Base-by-base conservation (phyloP, 2,888 invertebrate species). In the Metacarcinus magister region DNA sequence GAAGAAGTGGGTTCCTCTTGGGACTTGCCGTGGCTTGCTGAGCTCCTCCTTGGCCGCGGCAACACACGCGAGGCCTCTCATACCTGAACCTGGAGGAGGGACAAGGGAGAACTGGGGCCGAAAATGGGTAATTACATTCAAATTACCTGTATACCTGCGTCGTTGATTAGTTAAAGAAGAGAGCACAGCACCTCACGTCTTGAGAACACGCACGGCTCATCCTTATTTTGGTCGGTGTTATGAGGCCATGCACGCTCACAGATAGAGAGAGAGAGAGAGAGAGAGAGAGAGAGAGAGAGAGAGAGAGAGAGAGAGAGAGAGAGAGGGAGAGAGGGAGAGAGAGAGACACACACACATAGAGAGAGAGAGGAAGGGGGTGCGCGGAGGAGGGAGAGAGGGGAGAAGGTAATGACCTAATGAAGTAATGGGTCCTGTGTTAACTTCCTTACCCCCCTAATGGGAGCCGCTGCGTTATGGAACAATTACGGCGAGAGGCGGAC, bases 291-390 rank as follows among this genome's bases (percentile, higher is more conserved):
- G 44, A 92, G 91, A 46, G 91, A 44, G 91, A 91, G 91, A 91
- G 91, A 91, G 91, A 91, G 91, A 91, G 91, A 91, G 91, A 91
- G 91, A 91, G 91, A 91, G 91, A 91, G 67, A 67, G 67, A 67
- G 67, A 67, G 67, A 23, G 67, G 5, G 92, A 92, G 46, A 92
- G 19, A 92, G 46, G n/a, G 28, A 28, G 75, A 75, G 75, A 75
- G 60, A 92, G 19, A 92, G 75, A 75, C 28, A 75, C 28, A 75
- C 2, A 75, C 28, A 75, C 28, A 75, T 3, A 75, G 75, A 75
- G 28, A 92, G 43, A 92, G 43, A 92, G 46, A 92, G 92, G 4
- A 44, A 44, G 44, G 5, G 67, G n/a, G 54, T 54, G 10, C 1
- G 2, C 5, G 8, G 5, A 16, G 54, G 54, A 23, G 5, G 16